Conservation (phyloP, 2,113 vertebrate species). For the Brachirus orientalis region DNA sequence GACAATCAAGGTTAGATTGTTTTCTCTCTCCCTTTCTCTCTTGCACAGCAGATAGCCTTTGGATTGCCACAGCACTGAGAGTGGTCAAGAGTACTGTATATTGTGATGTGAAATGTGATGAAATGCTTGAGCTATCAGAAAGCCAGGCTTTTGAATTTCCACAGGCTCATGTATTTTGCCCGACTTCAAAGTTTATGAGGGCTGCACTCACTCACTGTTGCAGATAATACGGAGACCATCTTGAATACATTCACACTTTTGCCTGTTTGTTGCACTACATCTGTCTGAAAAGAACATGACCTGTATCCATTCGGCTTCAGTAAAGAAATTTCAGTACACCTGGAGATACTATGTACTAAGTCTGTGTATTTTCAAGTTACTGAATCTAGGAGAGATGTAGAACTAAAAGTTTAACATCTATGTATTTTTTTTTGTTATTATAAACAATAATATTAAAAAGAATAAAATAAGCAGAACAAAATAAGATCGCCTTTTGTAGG, state of each 20-base stretch:
- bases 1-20: constrained; percentile 73
- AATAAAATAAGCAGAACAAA: no score
- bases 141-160: constrained; percentile 46
- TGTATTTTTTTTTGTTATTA: no score
- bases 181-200: constrained; percentile 60
- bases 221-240: constrained; percentile 50
- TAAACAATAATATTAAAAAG: no score
- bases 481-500: no score
- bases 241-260: constrained; percentile 56
- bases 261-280: constrained; percentile 34
- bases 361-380: constrained; percentile 19
- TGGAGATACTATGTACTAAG: constrained; percentile 19
- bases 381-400: constrained; percentile 35
- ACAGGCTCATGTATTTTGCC: constrained; percentile 49
- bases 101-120: constrained; percentile 64
- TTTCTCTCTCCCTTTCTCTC: constrained; percentile 4
- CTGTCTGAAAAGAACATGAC: constrained; percentile 45
- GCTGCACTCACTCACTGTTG: constrained; percentile 29
- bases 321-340: constrained; percentile 27
- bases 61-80: constrained; percentile 34
- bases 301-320: constrained; percentile 37
- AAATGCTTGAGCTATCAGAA: constrained; percentile 51
- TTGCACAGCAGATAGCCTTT: constrained; percentile 44
- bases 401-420: constrained; percentile 7
- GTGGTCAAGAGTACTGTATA: constrained; percentile 43